Conservation (phyloP, 2,888 invertebrate species). For the Anthrax anthrax region DNA sequence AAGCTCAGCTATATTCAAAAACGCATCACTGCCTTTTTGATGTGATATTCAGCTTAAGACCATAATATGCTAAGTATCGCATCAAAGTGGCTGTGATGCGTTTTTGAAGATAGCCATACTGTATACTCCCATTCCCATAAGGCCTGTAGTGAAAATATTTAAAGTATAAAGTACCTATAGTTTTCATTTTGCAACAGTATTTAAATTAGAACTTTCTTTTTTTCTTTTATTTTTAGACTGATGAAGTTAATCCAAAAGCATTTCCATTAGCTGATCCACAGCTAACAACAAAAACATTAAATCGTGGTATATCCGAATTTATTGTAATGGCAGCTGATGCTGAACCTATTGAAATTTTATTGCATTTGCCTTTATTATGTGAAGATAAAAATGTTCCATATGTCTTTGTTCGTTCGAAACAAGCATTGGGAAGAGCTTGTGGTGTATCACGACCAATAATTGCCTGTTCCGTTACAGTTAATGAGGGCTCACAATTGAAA, state of each 20-base stretch:
- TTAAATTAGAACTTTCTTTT: too few relatives aligned
- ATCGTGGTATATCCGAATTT: constrained; percentile 90
- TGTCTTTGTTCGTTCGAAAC: constrained; percentile 92
- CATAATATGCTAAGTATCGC: too few relatives aligned
- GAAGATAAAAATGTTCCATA: constrained; percentile 99
- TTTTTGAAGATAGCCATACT: too few relatives aligned
- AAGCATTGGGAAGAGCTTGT: constrained; percentile 91
- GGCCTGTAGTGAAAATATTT: too few relatives aligned
- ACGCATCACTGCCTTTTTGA: too few relatives aligned
- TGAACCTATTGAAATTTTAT: constrained; percentile 89
- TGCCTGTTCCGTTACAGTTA: constrained; percentile 86
- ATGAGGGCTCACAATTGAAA: constrained; percentile 94
- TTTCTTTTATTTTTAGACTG: constrained; percentile 39
- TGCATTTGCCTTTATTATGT: constrained; percentile 92
- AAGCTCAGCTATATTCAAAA: too few relatives aligned
- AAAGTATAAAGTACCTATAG: too few relatives aligned
- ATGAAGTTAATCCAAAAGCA: constrained; percentile 89
- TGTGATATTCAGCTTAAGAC: too few relatives aligned
- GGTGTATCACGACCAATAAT: constrained; percentile 95
- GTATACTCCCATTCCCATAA: too few relatives aligned
- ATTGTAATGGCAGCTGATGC: constrained; percentile 99
- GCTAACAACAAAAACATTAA: constrained; percentile 85
- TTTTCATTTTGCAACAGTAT: too few relatives aligned
- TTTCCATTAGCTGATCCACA: constrained; percentile 92
- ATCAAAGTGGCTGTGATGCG: too few relatives aligned